Percentiles rank a stretch among this genome's conserved stretches.
Conservation (phyloP, 2,888 invertebrate genomes). For the Pimpla rufipes region DNA sequence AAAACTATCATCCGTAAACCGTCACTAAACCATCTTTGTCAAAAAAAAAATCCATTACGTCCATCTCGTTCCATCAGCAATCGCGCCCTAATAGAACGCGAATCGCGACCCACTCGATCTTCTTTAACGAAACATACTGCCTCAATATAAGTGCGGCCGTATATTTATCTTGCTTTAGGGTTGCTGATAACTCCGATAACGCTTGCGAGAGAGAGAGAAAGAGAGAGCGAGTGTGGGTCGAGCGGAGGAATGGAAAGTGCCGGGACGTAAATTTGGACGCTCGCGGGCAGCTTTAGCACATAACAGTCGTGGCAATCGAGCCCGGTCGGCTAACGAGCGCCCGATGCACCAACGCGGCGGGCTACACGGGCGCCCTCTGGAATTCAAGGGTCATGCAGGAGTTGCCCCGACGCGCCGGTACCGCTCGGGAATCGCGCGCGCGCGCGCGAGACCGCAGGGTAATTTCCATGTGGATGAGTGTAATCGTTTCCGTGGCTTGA, state of each 20-base stretch:
- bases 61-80: background rate
- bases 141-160: conserved; percentile 33
- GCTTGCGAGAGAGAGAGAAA: conserved; percentile 62
- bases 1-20: too few relatives aligned
- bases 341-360: conserved; percentile 31
- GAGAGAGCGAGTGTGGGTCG: conserved; percentile 61
- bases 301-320: conserved; percentile 65
- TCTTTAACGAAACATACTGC: conserved; percentile 23
- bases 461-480: conserved; percentile 68
- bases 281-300: conserved; percentile 61
- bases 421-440: conserved; percentile 65
- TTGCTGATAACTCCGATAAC: conserved; percentile 65
- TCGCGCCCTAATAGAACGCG: background rate
- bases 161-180: conserved; percentile 67
- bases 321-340: conserved; percentile 60
- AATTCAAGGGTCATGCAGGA: conserved; percentile 68
- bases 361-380: conserved; percentile 55
- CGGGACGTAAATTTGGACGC: conserved; percentile 65
- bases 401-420: conserved; percentile 57
- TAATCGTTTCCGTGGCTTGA: conserved; percentile 69
- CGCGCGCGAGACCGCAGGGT: conserved; percentile 69
- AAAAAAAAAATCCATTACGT: too few relatives aligned
- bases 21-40: too few relatives aligned
- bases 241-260: conserved; percentile 24
- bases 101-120: conserved; percentile 9